These are phyloP conservation scores for Exephanes ischioxanthus DNA, from an alignment of 2,888 invertebrate genomes.

Conservation along the genomic window DNA sequence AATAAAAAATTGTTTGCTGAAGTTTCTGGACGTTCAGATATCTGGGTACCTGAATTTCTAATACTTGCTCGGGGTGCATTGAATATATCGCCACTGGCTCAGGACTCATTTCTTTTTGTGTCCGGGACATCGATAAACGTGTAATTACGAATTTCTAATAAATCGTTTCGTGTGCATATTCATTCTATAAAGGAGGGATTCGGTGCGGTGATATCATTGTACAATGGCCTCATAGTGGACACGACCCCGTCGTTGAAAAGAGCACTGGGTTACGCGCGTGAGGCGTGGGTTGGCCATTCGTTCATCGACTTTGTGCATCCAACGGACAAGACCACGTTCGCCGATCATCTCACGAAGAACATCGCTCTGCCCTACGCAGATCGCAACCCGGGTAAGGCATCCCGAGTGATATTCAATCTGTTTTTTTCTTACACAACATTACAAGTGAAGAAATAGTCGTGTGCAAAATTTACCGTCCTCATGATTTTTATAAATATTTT, in stretches of 20 bases:
- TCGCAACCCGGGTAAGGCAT: slow-evolving; percentile 75
- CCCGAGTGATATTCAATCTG: neutral
- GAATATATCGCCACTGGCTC: slow-evolving; percentile 48
- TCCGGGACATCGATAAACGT: slow-evolving; percentile 25
- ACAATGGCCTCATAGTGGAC: slow-evolving; percentile 92
- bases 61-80: neutral
- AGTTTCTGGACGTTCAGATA: neutral
- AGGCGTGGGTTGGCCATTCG: slow-evolving; percentile 94
- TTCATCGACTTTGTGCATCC: slow-evolving; percentile 95
- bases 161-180: slow-evolving; percentile 33
- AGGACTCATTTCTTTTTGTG: slow-evolving; percentile 60
- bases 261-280: slow-evolving; percentile 91
- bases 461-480: neutral
- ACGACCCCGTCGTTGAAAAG: slow-evolving; percentile 90
- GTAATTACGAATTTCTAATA: slow-evolving; percentile 13
- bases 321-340: slow-evolving; percentile 90
- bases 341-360: slow-evolving; percentile 90
- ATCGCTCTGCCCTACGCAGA: slow-evolving; percentile 88
- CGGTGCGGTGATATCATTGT: slow-evolving; percentile 93
- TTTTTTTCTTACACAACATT: neutral
- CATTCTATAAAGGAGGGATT: slow-evolving; percentile 88
- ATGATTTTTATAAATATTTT: neutral
- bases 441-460: neutral
- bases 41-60: neutral
- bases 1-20: neutral